Conservation (phyloP, 2,888 invertebrate genomes). For the Trissoscelio sp. region DNA sequence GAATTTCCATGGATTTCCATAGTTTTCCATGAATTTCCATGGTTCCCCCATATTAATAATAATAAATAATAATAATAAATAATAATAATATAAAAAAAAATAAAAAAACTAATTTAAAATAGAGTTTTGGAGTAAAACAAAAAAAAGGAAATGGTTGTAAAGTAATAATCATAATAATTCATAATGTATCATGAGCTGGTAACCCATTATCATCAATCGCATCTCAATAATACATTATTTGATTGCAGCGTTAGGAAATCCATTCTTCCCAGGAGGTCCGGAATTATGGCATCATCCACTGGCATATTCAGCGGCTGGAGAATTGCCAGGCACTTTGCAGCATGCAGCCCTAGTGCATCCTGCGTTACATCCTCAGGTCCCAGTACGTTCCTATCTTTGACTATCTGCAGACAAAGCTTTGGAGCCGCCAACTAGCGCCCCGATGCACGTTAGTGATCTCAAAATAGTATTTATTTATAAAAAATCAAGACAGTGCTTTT, state of each 20-base stretch:
- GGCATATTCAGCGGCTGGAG: slow-evolving; percentile 91
- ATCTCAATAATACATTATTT: slow-evolving; percentile 50
- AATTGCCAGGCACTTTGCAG: slow-evolving; percentile 92
- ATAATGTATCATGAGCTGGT: neutral
- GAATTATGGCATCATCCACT: slow-evolving; percentile 97
- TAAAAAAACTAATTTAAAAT: too few relatives aligned
- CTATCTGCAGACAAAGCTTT: slow-evolving; percentile 94
- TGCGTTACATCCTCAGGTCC: slow-evolving; percentile 98
- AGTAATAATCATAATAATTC: neutral
- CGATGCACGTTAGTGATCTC: slow-evolving; percentile 86
- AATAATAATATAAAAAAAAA: too few relatives aligned
- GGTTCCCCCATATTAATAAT: too few relatives aligned
- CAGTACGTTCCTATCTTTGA: slow-evolving; percentile 98
- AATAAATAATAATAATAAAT: too few relatives aligned
- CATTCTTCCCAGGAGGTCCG: slow-evolving; percentile 97
- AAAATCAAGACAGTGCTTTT: slow-evolving; percentile 44
- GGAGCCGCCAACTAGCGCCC: slow-evolving; percentile 86
- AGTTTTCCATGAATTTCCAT: too few relatives aligned
- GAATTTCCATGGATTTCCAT: too few relatives aligned
- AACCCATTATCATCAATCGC: slow-evolving; percentile 22
- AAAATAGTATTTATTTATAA: slow-evolving; percentile 74
- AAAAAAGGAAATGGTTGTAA: neutral
- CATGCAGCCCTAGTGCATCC: slow-evolving; percentile 97
- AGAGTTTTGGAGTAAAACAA: too few relatives aligned
- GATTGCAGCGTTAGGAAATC: slow-evolving; percentile 94